phyloP scores from a whole-genome alignment of 1,140 invertebrate genomes.

The Ptiloglossa arizonensis region DNA sequence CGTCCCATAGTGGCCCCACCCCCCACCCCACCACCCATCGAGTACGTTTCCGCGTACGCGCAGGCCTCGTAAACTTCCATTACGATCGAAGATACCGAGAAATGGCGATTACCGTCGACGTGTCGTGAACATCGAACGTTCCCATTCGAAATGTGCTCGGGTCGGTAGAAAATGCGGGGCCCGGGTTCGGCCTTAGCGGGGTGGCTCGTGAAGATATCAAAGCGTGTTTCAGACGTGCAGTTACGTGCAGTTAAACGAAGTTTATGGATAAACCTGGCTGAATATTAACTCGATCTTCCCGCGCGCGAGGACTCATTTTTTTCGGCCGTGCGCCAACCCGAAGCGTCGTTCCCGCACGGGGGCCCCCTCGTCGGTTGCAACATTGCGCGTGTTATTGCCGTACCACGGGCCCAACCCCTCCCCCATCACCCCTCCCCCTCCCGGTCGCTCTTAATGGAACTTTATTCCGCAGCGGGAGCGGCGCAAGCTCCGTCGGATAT shows the following conservation, averaged over 20 bases:
- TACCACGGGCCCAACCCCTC: not conserved
- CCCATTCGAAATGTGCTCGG: not conserved
- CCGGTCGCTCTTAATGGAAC: not conserved
- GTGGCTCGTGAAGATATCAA: constrained; percentile 36
- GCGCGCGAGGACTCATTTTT: not conserved
- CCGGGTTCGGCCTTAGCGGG: not conserved
- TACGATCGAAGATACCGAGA: constrained; percentile 20
- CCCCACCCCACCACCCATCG: too few relatives aligned
- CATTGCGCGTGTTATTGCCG: constrained; percentile 16
- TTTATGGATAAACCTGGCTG: constrained; percentile 46
- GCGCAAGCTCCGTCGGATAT: not conserved
- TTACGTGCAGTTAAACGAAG: constrained; percentile 40
- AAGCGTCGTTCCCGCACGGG: not conserved
- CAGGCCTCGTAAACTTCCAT: constrained; percentile 8
- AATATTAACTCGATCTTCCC: constrained; percentile 48
- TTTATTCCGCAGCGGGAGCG: not conserved
- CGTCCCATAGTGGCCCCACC: too few relatives aligned
- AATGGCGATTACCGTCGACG: constrained; percentile 19
- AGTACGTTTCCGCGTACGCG: not conserved
- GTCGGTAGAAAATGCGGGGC: not conserved
- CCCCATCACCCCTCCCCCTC: too few relatives aligned
- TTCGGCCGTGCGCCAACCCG: not conserved
- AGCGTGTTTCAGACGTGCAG: constrained; percentile 31
- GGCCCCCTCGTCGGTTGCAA: not conserved
- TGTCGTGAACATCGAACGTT: constrained; percentile 19